Percentiles rank a stretch among this genome's conserved stretches.
Conservation (phyloP, 2,113 vertebrate genomes). For the Leptodactylus fuscus region DNA sequence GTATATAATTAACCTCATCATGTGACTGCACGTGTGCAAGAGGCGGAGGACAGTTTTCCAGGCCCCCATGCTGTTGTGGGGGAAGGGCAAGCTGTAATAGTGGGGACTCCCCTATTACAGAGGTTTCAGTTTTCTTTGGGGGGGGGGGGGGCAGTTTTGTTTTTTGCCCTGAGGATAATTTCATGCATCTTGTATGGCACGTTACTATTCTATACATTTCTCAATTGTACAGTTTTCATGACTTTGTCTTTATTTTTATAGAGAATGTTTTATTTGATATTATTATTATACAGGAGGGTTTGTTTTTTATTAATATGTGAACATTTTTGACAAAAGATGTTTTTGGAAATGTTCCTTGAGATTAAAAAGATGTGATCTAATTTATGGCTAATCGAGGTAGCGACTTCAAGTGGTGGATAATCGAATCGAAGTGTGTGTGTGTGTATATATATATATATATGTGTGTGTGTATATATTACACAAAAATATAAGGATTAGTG, state of each 20-base stretch:
- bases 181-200: neutral
- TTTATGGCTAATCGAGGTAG: too few relatives aligned
- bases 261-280: neutral
- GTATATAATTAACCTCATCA: too few relatives aligned
- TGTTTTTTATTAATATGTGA: constrained; percentile 3
- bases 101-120: too few relatives aligned
- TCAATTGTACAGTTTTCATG: neutral
- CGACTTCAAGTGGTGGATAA: too few relatives aligned
- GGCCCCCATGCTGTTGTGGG: neutral
- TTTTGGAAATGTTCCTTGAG: neutral
- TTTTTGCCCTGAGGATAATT: too few relatives aligned
- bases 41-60: neutral
- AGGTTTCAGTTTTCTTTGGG: neutral
- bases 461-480: too few relatives aligned
- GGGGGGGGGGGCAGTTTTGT: too few relatives aligned
- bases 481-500: too few relatives aligned
- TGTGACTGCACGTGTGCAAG: neutral
- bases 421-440: too few relatives aligned
- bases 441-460: too few relatives aligned
- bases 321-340: neutral
- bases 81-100: too few relatives aligned
- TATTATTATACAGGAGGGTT: neutral
- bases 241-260: neutral
- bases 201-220: neutral
- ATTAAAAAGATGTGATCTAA: neutral